Evolutionary conservation across 35 echinoderm and acorn worm species (phyloP).

Genomic region (Heliocidaris tuberculata): DNA sequence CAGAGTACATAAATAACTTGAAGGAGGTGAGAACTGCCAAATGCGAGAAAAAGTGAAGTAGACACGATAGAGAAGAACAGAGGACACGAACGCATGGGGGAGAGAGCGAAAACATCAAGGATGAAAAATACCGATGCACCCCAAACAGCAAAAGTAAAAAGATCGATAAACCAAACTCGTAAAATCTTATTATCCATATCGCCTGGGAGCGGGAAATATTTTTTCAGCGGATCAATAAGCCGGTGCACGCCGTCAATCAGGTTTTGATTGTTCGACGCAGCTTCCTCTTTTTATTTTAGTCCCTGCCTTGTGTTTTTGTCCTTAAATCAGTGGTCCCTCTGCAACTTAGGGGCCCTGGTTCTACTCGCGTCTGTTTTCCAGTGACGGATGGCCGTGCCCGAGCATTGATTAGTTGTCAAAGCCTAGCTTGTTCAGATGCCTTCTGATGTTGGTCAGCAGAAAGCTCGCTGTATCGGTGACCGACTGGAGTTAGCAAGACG

Average conservation of each 20-base stretch:
- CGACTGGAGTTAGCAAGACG: not conserved
- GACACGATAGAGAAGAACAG: not conserved
- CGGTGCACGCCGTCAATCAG: conserved; percentile 32
- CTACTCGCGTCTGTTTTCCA: not conserved
- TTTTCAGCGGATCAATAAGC: conserved; percentile 47
- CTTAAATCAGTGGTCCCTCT: not conserved
- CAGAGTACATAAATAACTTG: not conserved
- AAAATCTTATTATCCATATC: conserved; percentile 52
- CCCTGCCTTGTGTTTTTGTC: not conserved
- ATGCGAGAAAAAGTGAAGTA: not conserved
- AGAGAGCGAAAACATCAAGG: not conserved
- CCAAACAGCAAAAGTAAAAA: conserved; percentile 32
- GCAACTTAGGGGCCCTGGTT: not conserved
- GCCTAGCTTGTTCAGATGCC: conserved; percentile 39
- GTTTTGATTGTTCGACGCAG: conserved; percentile 23
- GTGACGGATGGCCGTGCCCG: conserved; percentile 25
- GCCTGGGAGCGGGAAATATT: conserved; percentile 44
- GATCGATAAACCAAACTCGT: conserved; percentile 49
- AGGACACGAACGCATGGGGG: not conserved
- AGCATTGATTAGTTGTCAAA: conserved; percentile 42
- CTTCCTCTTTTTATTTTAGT: not conserved
- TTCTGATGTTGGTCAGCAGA: conserved; percentile 22
- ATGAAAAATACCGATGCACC: conserved; percentile 43
- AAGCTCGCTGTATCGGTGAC: conserved; percentile 19
- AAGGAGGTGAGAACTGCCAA: not conserved